Evolutionary conservation across 2,113 vertebrate species (phyloP).

Genomic region (Oryzias woworae): DNA sequence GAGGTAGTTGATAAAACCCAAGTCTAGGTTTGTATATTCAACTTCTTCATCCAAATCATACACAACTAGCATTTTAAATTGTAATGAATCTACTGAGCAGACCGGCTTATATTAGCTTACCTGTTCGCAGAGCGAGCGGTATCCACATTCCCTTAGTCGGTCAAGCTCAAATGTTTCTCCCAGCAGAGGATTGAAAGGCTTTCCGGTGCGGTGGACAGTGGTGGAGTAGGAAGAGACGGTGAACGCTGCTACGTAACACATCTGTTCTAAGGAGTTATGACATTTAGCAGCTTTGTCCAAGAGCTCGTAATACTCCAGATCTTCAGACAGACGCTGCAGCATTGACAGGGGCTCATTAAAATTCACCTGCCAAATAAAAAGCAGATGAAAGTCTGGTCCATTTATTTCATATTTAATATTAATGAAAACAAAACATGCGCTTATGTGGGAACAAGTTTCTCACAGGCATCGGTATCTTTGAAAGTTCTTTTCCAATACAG

Average conservation of each 20-base stretch:
- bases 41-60: too few relatives aligned
- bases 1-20: not conserved
- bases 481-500: slow-evolving; percentile 95
- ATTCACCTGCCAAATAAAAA: slow-evolving; percentile 81
- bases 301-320: slow-evolving; percentile 93
- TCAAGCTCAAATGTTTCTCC: slow-evolving; percentile 97
- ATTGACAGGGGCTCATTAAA: slow-evolving; percentile 97
- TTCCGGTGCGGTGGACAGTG: slow-evolving; percentile 93
- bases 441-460: slow-evolving; percentile 18
- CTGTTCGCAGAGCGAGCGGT: slow-evolving; percentile 95
- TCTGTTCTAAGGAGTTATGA: slow-evolving; percentile 90
- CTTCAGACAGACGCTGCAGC: slow-evolving; percentile 95
- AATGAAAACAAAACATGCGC: not conserved
- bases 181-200: slow-evolving; percentile 95
- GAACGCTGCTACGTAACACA: slow-evolving; percentile 95
- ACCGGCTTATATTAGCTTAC: slow-evolving; percentile 55
- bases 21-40: not conserved
- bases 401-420: not conserved
- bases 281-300: slow-evolving; percentile 87
- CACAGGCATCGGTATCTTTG: slow-evolving; percentile 97
- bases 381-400: not conserved
- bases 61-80: too few relatives aligned
- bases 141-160: slow-evolving; percentile 86
- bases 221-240: slow-evolving; percentile 96
- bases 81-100: not conserved